These are phyloP conservation scores for Caenorhabditis sp. DNA, from an alignment of 2,888 invertebrate species.

Conservation along the genomic window DNA sequence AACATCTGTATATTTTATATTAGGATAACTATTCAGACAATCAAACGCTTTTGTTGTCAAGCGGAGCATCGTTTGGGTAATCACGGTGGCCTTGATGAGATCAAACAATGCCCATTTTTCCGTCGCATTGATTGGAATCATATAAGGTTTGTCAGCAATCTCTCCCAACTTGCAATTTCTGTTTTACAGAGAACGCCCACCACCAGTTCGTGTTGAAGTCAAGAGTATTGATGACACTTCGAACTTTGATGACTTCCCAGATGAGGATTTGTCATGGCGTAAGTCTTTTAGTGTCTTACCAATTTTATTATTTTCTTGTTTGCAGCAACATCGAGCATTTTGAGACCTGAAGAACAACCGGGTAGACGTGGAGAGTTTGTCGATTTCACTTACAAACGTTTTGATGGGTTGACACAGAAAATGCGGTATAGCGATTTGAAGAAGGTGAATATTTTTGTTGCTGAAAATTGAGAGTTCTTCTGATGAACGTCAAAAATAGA, in stretches of 20 bases:
- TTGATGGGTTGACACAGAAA: conserved; percentile 85
- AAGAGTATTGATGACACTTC: conserved; percentile 99
- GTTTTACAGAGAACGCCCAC: conserved; percentile 82
- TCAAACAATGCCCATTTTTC: conserved; percentile 90
- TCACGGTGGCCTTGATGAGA: conserved; percentile 86
- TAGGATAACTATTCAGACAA: conserved; percentile 55
- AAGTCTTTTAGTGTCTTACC: conserved; percentile 76
- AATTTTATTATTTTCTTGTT: conserved; percentile 5
- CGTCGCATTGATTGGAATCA: conserved; percentile 96
- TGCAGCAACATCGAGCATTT: conserved; percentile 35
- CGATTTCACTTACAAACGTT: conserved; percentile 99
- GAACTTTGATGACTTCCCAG: conserved; percentile 99
- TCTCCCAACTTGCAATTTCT: not conserved
- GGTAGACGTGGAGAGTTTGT: conserved; percentile 87
- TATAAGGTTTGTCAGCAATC: conserved; percentile 78
- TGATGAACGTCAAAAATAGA: not conserved
- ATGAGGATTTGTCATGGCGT: conserved; percentile 98
- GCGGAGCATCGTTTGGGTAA: conserved; percentile 89
- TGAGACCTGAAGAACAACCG: conserved; percentile 44
- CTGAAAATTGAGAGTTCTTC: no score
- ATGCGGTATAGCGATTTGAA: conserved; percentile 48
- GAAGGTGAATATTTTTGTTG: no score
- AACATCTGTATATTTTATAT: conserved; percentile 3
- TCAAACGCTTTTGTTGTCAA: conserved; percentile 86
- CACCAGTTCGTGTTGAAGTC: conserved; percentile 95